phyloP scores from a whole-genome alignment of 2,797 vertebrate species.

The Enteromius unitaeniatus region DNA sequence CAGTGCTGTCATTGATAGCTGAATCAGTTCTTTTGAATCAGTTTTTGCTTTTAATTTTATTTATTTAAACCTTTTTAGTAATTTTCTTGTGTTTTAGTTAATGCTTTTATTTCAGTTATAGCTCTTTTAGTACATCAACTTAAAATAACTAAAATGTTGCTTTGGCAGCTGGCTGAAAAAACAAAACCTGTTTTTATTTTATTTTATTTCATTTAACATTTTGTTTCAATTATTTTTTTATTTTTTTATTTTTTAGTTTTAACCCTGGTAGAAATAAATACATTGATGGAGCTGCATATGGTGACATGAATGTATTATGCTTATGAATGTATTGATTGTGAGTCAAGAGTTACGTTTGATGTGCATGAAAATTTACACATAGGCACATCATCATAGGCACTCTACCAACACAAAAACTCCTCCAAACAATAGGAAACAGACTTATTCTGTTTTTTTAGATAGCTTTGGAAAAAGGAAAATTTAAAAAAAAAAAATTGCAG shows the following conservation, averaged over 20 bases:
- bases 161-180: background rate
- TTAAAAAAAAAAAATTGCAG: background rate
- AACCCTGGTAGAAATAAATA: constrained; percentile 60
- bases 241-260: background rate
- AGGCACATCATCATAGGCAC: background rate
- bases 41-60: background rate
- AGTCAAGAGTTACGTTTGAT: constrained; percentile 31
- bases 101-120: background rate
- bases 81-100: background rate
- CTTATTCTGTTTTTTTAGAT: background rate
- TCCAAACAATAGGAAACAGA: background rate
- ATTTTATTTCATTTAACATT: background rate
- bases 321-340: constrained; percentile 68
- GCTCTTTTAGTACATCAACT: background rate
- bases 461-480: background rate
- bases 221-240: background rate
- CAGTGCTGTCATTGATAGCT: constrained; percentile 2
- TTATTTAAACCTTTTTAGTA: background rate
- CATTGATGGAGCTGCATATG: constrained; percentile 63
- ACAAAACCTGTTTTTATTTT: background rate
- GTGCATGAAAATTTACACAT: constrained; percentile 21
- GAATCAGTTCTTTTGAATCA: background rate
- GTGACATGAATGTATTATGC: constrained; percentile 52
- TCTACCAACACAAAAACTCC: background rate
- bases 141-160: constrained; percentile 1